Base-by-base conservation (phyloP, 2,888 invertebrate species). In the Dilophus febrilis region DNA sequence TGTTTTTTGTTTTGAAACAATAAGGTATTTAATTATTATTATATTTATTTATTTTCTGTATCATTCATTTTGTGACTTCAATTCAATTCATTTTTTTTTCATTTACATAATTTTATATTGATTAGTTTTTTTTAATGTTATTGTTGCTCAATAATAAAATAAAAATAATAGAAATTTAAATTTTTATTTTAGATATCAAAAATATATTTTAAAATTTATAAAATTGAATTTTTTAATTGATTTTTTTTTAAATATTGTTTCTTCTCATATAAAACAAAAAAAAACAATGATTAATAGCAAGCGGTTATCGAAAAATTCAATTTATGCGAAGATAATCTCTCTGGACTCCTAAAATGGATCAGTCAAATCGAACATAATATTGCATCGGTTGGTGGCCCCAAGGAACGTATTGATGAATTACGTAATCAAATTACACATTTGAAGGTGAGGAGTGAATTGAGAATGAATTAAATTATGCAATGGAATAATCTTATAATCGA, bases 251-350 rank as follows among this genome's bases (percentile, higher is more conserved):
- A 31, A 31, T 39, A 37, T 42, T 42, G 37, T 36, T 38, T 41
- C 28, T 13, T 36, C n/a, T 35, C 11, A 36, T 40, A 35, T 36
- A 33, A 36, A 42, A 37, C 34, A 14, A 33, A n/a, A 28, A 28
- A 42, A n/a, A n/a, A n/a, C n/a, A n/a, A n/a, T n/a, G n/a, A n/a
- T n/a, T n/a, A n/a, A 49, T 71, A 91, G 91, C 87, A 88, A 84
- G 90, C 90, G 55, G 85, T 90, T 51, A 85, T 90, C 66, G 91
- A 91, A 62, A 88, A 88, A 64, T 91, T 88, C 71, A 82, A 83
- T 58, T 70, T 85, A 52, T 90, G 88, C 64, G 86, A 87, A 61
- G 86, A 88, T 59, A 82, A 79, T 32, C 69, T 90, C 43, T 76
- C 77, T 45, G 84, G 84, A 57, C 69, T 91, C 42, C 67, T 88